phyloP scores from a whole-genome alignment of 2,797 vertebrate species.

The Molossus molossus region DNA sequence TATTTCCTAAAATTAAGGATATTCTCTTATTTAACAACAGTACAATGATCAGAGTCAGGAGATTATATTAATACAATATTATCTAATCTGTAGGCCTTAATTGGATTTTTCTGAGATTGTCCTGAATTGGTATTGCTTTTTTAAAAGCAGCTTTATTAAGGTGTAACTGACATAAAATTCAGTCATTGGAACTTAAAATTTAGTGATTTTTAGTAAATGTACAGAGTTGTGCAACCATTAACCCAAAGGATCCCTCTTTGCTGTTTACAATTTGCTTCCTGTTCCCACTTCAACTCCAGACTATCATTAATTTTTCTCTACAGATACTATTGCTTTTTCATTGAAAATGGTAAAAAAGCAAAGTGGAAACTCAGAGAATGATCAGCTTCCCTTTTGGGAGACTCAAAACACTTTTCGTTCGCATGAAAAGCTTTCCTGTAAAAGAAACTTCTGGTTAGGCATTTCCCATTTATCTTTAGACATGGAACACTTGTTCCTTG shows the following conservation, averaged over 20 bases:
- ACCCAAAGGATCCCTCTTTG: background rate
- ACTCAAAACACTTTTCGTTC: constrained; percentile 1
- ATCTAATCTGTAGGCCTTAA: background rate
- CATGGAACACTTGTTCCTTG: constrained; percentile 22
- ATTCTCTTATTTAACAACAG: constrained; percentile 29
- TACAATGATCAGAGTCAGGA: constrained; percentile 44
- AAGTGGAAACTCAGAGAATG: constrained; percentile 55
- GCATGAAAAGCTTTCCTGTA: constrained; percentile 48
- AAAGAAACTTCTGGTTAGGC: background rate
- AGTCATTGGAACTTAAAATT: background rate
- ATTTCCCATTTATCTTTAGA: constrained; percentile 41
- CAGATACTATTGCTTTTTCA: background rate
- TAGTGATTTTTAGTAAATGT: background rate
- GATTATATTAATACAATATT: constrained; percentile 28
- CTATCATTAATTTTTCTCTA: background rate
- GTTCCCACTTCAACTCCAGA: background rate
- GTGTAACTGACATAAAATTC: constrained; percentile 4
- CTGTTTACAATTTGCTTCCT: constrained; percentile 15
- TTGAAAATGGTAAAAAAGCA: constrained; percentile 20
- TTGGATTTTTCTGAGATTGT: constrained; percentile 46
- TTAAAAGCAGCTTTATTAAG: background rate
- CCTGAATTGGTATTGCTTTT: constrained; percentile 13
- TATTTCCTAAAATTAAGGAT: constrained; percentile 35
- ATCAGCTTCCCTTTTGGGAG: background rate
- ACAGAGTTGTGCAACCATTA: background rate